Conservation (phyloP, 2,888 invertebrate species). For the Falcaria lacertinaria region DNA sequence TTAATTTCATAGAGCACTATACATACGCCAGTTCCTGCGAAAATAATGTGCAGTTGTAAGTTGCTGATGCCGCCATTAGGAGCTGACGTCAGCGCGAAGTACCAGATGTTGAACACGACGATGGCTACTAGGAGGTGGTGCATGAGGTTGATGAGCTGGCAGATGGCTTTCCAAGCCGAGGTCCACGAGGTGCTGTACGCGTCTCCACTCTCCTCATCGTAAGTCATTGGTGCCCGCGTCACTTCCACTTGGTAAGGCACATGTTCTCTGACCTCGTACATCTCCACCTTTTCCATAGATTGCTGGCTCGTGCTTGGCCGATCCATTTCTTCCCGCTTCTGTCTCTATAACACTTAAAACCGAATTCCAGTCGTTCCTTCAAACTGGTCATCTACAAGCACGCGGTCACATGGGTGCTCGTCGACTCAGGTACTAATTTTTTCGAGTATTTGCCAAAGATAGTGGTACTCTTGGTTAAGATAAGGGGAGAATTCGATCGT, state of each 20-base stretch:
- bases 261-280: slow-evolving; percentile 70
- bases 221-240: slow-evolving; percentile 57
- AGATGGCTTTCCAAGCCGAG: slow-evolving; percentile 65
- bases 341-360: slow-evolving; percentile 33
- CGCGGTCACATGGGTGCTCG: slow-evolving; percentile 39
- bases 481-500: slow-evolving; percentile 52
- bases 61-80: slow-evolving; percentile 64
- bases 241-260: slow-evolving; percentile 70
- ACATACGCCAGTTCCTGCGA: slow-evolving; percentile 75
- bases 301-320: slow-evolving; percentile 66
- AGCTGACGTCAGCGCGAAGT: slow-evolving; percentile 59
- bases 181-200: slow-evolving; percentile 54
- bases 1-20: background rate
- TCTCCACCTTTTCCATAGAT: slow-evolving; percentile 62
- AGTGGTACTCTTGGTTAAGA: slow-evolving; percentile 38
- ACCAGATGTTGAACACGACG: slow-evolving; percentile 67
- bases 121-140: slow-evolving; percentile 72
- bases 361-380: slow-evolving; percentile 22
- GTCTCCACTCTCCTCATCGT: slow-evolving; percentile 65
- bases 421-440: slow-evolving; percentile 40
- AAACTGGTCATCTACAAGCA: slow-evolving; percentile 11
- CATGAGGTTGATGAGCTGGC: slow-evolving; percentile 63
- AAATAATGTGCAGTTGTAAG: slow-evolving; percentile 67
- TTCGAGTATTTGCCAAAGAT: slow-evolving; percentile 27
- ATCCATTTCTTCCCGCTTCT: slow-evolving; percentile 51